These are phyloP conservation scores for Morus bassanus DNA, from an alignment of 2,797 vertebrate genomes.

Conservation along the genomic window DNA sequence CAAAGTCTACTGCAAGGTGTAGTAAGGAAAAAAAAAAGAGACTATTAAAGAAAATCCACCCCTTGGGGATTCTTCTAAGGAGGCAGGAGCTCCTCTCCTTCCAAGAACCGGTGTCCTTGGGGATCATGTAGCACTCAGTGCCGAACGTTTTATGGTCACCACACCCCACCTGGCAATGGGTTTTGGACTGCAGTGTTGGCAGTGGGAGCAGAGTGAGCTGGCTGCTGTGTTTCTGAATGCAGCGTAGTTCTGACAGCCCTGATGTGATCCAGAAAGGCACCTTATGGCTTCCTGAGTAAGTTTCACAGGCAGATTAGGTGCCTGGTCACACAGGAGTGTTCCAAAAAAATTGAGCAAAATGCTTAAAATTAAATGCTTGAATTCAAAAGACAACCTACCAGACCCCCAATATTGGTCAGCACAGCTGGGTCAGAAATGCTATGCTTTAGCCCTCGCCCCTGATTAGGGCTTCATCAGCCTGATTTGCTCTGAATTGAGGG, in stretches of 20 bases:
- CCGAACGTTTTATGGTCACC: not conserved
- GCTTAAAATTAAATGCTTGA: not conserved
- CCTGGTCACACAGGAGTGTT: not conserved
- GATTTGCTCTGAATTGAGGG: not conserved
- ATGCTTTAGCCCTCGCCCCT: not conserved
- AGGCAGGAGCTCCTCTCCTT: not conserved
- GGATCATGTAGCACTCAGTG: rapidly evolving
- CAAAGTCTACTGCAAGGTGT: not conserved
- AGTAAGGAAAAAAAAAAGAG: not conserved
- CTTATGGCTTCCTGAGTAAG: not conserved
- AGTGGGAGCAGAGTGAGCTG: not conserved
- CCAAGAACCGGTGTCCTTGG: not conserved
- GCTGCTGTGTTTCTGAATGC: not conserved
- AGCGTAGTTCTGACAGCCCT: not conserved
- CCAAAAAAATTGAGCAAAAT: not conserved
- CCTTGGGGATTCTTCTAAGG: not conserved
- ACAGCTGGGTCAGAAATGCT: not conserved
- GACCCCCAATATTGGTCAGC: not conserved
- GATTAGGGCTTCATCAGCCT: not conserved
- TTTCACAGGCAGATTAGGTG: not conserved
- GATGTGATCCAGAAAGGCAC: not conserved
- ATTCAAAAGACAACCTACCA: not conserved
- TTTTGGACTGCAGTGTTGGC: not conserved
- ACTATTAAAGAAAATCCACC: not conserved
- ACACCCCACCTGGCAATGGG: not conserved